phyloP scores from a whole-genome alignment of 2,113 vertebrate species.

The Mola mola region DNA sequence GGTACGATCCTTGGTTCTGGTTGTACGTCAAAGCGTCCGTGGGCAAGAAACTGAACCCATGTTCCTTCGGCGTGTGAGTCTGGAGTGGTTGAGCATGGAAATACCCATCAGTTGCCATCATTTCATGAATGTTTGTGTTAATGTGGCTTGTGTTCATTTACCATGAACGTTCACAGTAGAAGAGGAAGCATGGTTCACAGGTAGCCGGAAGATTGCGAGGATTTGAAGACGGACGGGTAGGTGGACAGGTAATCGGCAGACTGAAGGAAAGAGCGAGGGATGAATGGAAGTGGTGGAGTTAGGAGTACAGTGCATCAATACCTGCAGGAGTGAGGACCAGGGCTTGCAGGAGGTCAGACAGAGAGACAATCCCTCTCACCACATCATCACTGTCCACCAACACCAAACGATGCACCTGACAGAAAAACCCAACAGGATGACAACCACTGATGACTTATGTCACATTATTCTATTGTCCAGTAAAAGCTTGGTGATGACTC shows the following conservation, averaged over 20 bases:
- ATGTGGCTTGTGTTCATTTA: not conserved
- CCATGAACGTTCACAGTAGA: not conserved
- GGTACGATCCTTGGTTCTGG: no score
- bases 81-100: not conserved
- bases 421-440: not conserved
- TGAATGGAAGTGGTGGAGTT: conserved; percentile 54
- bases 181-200: not conserved
- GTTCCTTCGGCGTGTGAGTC: not conserved
- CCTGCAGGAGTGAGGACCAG: conserved; percentile 95
- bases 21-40: no score
- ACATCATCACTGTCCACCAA: conserved; percentile 87
- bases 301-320: conserved; percentile 93
- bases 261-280: conserved; percentile 21
- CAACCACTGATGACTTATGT: no score
- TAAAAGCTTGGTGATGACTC: no score
- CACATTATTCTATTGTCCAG: no score
- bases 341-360: conserved; percentile 97
- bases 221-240: conserved; percentile 7
- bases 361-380: conserved; percentile 92
- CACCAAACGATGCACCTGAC: conserved; percentile 95
- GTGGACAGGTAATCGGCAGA: not conserved
- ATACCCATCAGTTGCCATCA: no score
- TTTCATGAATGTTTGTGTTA: no score
- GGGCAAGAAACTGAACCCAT: no score
- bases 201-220: conserved; percentile 26